Percentiles rank a stretch among this genome's conserved stretches.
phyloP scores from a whole-genome alignment of 2,888 invertebrate species.

The Lasioglossum marginatum region DNA sequence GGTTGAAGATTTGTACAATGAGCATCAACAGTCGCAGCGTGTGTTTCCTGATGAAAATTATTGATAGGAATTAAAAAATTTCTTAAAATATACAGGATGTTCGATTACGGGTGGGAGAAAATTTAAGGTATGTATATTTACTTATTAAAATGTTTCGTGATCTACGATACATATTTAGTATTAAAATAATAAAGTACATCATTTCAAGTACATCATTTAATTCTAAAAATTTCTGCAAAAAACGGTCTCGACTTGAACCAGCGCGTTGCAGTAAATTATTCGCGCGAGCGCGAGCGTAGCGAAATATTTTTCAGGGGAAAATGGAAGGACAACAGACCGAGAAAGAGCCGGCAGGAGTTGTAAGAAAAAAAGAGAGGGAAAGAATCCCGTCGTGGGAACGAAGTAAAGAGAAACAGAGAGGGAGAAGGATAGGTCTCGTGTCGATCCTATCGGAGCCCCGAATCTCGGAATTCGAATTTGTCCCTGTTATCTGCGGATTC shows the following conservation, averaged over 20 bases:
- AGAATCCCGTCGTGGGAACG: conserved; percentile 28
- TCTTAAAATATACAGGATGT: no score
- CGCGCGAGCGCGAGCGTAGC: background rate
- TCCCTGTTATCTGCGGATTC: conserved; percentile 78
- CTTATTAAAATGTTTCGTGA: no score
- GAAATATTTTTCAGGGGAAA: background rate
- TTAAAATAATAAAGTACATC: no score
- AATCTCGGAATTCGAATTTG: conserved; percentile 81
- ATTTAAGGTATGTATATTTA: no score
- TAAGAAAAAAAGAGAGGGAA: background rate
- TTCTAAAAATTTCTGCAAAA: no score
- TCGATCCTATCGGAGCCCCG: conserved; percentile 76
- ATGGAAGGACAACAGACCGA: background rate
- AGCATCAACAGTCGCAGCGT: no score
- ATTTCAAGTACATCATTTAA: no score
- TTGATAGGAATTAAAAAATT: no score
- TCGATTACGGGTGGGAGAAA: no score
- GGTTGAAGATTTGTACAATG: no score
- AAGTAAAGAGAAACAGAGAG: conserved; percentile 21
- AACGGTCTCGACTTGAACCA: background rate
- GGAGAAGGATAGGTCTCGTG: conserved; percentile 65
- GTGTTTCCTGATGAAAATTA: no score
- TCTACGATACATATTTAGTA: no score
- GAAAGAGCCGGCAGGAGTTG: background rate
- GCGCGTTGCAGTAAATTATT: background rate